Conservation (phyloP, 2,113 vertebrate genomes). For the Drymodes brunneopygia region DNA sequence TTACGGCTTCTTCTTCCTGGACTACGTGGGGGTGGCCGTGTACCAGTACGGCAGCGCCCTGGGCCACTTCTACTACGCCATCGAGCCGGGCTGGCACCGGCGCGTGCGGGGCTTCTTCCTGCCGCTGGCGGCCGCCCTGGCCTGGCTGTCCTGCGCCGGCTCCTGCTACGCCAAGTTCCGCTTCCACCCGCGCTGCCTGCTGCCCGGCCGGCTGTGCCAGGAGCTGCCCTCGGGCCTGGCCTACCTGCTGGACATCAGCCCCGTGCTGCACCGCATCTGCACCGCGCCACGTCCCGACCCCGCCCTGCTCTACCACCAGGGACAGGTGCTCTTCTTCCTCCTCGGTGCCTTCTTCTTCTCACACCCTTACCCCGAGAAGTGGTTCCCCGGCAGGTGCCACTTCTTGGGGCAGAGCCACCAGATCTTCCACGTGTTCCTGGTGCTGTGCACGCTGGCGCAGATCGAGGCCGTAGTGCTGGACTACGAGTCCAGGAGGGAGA, state of each 20-base stretch:
- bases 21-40: constrained; percentile 90
- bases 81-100: constrained; percentile 84
- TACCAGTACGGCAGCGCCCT: constrained; percentile 93
- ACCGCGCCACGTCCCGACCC: constrained; percentile 62
- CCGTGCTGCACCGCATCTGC: constrained; percentile 85
- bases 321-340: constrained; percentile 90
- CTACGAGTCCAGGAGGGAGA: constrained; percentile 77
- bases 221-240: constrained; percentile 89
- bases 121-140: constrained; percentile 78
- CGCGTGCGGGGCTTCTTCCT: constrained; percentile 79
- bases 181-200: constrained; percentile 68
- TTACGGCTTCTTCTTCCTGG: constrained; percentile 93
- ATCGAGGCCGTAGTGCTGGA: constrained; percentile 88
- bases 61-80: constrained; percentile 88
- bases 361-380: constrained; percentile 88
- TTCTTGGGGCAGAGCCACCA: constrained; percentile 93
- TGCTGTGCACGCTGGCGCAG: constrained; percentile 90
- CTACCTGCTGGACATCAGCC: constrained; percentile 92
- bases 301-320: constrained; percentile 83
- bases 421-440: constrained; percentile 89
- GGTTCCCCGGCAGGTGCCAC: constrained; percentile 88
- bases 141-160: constrained; percentile 90
- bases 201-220: constrained; percentile 84
- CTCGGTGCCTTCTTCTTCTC: constrained; percentile 90
- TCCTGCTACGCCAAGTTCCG: constrained; percentile 91